Base-by-base conservation (phyloP, 2,797 vertebrate genomes). In the Muraenolepis orangiensis region DNA sequence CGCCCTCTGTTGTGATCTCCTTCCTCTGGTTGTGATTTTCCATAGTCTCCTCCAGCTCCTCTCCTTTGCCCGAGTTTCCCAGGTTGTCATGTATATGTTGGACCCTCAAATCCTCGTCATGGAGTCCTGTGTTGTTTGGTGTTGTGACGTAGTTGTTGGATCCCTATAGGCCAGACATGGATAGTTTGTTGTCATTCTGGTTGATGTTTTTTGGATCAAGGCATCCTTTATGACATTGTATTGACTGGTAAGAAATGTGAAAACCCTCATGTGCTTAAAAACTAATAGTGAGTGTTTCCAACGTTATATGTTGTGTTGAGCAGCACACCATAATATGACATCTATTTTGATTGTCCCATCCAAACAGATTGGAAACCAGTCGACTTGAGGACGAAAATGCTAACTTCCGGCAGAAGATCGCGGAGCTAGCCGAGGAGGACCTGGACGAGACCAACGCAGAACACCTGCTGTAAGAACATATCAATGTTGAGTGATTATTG, bases 311-410 rank as follows among this genome's bases (percentile, higher is more conserved):
- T 30, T 28, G 61, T 29, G 26, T 66, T 14, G 26, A 66, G n/a
- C 4, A 66, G n/a, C 4, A 5, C 16, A 7, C n/a, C n/a, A 6
- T 57, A 7, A 57, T 57, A 20, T 57, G 51, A 57, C 51, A n/a
- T n/a, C 51, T n/a, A 23, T 57, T 57, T 57, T 57, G 51, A n/a
- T 23, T 34, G 3, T 57, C 51, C 51, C 20, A 57, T n/a, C n/a
- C 51, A 6, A 57, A 23, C 76, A 98, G 97, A 80, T 93, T 88
- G 23, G 94, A 97, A 84, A 93, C 95, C 6, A 86, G 92, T 82
- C 95, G 91, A 72, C 94, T 98, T 28, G 88, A 93, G 20, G 95
- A 95, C 68, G 95, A 96, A 86, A 97, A 98, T 23, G 6, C 89
- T 2, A 0, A 91, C 38, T 92, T 98, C 72, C 93, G 83, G 74